Base-by-base conservation (phyloP, 1,140 invertebrate species). In the Drosophila kikkawai region DNA sequence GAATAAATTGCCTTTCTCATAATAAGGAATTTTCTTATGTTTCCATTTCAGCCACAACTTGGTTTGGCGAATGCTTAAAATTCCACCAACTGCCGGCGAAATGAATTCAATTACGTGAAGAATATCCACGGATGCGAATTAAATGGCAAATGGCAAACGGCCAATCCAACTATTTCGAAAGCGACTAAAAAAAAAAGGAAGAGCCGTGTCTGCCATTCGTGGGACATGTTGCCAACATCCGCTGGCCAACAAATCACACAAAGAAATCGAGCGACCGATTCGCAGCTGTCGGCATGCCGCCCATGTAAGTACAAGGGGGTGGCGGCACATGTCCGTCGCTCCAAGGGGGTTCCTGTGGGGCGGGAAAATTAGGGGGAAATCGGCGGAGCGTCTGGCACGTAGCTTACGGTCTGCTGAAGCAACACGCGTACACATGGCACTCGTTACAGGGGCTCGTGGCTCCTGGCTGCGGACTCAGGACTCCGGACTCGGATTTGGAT, bases 211-310 rank as follows among this genome's bases (percentile, higher is more conserved):
- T 64, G 73, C 68, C 53, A 59, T 66, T 80, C 60, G 73, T 66
- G 75, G 70, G 67, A 80, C 83, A 82, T 82, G 82, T 79, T 56
- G 65, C 73, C 58, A 76, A 83, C 80, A 87, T 87, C 84, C 84
- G 84, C 84, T 88, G 67, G 61, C 64, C 80, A 84, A 73, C 75
- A 82, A 86, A 86, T 84, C 65, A 67, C 78, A 70, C 58, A 80
- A 69, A 68, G 65, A 48, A 75, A 70, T 48, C 65, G 17, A 51
- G 51, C 56, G 60, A 71, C 44, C 45, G 75, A 68, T 73, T 60
- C 39, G 17, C 57, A 80, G 76, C 73, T 69, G 79, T 55, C 53
- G 79, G 79, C 57, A 65, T 66, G 63, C 60, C 63, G 53, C 47
- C 70, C 60, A 42, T 66, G 59, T 48, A 32, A 37, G 51, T 55